Evolutionary conservation across 2,113 vertebrate species (phyloP).

Genomic region (Muntiacus muntjak): DNA sequence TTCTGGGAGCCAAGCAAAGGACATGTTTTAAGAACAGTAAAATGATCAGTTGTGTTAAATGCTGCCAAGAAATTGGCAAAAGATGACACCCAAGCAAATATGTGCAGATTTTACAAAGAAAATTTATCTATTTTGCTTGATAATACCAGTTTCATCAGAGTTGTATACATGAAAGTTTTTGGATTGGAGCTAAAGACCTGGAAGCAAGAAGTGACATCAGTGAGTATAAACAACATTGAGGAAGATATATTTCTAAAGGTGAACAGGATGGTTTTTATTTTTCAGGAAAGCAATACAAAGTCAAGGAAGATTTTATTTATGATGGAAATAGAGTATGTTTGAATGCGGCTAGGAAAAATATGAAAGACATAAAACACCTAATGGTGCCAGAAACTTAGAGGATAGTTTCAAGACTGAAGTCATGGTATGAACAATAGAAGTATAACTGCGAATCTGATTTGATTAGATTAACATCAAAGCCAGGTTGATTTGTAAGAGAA

Average conservation of each 20-base stretch:
- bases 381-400: background rate
- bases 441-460: background rate
- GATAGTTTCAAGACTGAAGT: fast-evolving
- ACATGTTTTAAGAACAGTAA: background rate
- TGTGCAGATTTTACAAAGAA: background rate
- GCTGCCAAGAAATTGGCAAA: background rate
- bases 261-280: background rate
- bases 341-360: background rate
- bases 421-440: background rate
- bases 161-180: background rate
- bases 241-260: background rate
- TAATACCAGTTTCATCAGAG: background rate
- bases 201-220: background rate
- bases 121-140: background rate
- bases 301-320: background rate
- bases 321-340: background rate
- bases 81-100: background rate
- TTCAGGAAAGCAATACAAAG: background rate
- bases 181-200: background rate
- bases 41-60: background rate
- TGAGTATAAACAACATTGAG: background rate
- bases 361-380: background rate
- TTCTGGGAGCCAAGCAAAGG: background rate
- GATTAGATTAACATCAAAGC: background rate
- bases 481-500: background rate